These are phyloP conservation scores for Drosophila imparisetae DNA, from an alignment of 2,888 invertebrate genomes.

Conservation along the genomic window DNA sequence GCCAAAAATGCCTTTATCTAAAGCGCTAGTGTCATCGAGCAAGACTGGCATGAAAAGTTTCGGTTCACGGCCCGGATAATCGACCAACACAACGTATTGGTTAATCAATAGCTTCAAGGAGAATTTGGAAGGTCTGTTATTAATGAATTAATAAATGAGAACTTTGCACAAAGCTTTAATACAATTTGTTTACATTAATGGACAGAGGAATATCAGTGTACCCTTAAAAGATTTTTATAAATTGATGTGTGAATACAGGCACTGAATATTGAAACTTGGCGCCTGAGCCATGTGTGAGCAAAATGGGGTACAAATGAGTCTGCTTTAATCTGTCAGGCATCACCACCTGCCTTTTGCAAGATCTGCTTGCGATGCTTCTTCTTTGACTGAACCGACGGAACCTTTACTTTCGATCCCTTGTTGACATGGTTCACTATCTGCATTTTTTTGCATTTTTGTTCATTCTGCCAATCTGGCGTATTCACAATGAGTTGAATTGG, in stretches of 20 bases:
- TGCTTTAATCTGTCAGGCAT: slow-evolving; percentile 5
- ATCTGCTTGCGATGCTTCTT: slow-evolving; percentile 4
- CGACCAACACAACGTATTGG: slow-evolving; percentile 45
- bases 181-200: slow-evolving; percentile 26
- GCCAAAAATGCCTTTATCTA: slow-evolving; percentile 44
- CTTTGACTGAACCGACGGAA: not conserved
- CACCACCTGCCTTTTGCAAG: slow-evolving; percentile 9
- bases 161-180: slow-evolving; percentile 11
- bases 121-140: slow-evolving; percentile 33
- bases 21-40: slow-evolving; percentile 26
- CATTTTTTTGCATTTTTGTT: not conserved
- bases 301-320: not conserved
- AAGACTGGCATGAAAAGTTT: slow-evolving; percentile 51
- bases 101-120: slow-evolving; percentile 51
- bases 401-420: not conserved
- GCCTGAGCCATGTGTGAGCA: slow-evolving; percentile 9
- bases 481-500: not conserved
- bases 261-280: slow-evolving; percentile 30
- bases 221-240: not conserved
- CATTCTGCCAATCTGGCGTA: not conserved
- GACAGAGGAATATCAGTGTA: slow-evolving; percentile 3
- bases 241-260: slow-evolving; percentile 4
- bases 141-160: slow-evolving; percentile 30
- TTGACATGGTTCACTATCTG: not conserved
- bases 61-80: slow-evolving; percentile 42